These are phyloP conservation scores for Mesodorylaimus sp. DNA, from an alignment of 2,888 invertebrate genomes.

Conservation along the genomic window DNA sequence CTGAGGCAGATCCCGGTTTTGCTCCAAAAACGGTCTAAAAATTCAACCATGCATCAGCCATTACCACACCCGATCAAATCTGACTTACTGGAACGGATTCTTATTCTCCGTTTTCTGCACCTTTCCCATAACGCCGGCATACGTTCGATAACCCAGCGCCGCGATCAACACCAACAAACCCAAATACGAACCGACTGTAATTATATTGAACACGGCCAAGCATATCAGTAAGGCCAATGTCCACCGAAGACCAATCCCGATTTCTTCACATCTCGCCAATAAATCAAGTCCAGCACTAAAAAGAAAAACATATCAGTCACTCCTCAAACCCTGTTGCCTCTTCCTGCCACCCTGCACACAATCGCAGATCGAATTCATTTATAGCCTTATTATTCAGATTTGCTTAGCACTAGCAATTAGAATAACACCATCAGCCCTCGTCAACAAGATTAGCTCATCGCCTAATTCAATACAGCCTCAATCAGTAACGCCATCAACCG, in stretches of 20 bases:
- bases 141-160: constrained; percentile 81
- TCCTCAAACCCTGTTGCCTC: too few relatives aligned
- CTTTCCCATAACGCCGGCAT: constrained; percentile 81
- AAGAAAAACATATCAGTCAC: too few relatives aligned
- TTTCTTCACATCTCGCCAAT: constrained; percentile 83
- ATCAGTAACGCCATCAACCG: too few relatives aligned
- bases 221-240: constrained; percentile 72
- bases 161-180: constrained; percentile 64
- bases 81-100: constrained; percentile 83
- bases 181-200: constrained; percentile 72
- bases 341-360: too few relatives aligned
- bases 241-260: constrained; percentile 78
- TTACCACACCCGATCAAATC: neutral
- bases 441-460: too few relatives aligned
- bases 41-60: constrained; percentile 1
- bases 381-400: too few relatives aligned
- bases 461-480: too few relatives aligned
- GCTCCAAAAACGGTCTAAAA: constrained; percentile 48
- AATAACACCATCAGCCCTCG: too few relatives aligned
- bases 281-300: constrained; percentile 64
- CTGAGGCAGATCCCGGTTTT: constrained; percentile 66
- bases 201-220: constrained; percentile 80
- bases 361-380: too few relatives aligned
- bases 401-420: too few relatives aligned
- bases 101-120: constrained; percentile 58